phyloP scores from a whole-genome alignment of 1,140 invertebrate species.

The Achatina immaculata region DNA sequence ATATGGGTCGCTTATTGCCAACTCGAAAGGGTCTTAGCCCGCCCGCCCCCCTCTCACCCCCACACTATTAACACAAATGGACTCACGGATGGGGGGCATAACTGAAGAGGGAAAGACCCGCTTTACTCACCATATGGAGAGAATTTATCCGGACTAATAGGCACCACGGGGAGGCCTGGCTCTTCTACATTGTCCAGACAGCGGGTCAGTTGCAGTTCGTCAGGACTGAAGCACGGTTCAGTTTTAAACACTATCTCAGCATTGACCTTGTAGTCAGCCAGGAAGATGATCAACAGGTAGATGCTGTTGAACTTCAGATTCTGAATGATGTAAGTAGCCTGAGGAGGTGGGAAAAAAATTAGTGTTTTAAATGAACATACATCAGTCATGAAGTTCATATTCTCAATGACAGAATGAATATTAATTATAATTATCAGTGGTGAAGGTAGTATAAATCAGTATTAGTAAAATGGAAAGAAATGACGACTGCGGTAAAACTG shows the following conservation, averaged over 20 bases:
- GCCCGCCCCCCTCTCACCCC: too few species aligned
- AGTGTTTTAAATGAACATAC: too few species aligned
- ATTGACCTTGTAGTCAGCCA: neutral
- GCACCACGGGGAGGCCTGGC: neutral
- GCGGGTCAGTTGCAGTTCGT: neutral
- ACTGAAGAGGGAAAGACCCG: too few species aligned
- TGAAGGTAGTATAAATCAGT: too few species aligned
- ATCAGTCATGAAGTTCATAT: neutral
- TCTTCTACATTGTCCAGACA: conserved; percentile 28
- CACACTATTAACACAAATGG: too few species aligned
- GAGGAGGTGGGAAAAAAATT: neutral
- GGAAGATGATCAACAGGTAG: conserved; percentile 13
- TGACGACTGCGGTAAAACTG: too few species aligned
- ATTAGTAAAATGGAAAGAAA: too few species aligned
- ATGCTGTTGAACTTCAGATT: conserved; percentile 31
- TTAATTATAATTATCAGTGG: too few species aligned
- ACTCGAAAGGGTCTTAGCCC: too few species aligned
- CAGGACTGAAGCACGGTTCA: conserved; percentile 1
- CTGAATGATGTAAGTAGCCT: conserved; percentile 15
- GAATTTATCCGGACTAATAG: neutral
- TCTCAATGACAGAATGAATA: neutral
- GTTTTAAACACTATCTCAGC: conserved; percentile 31
- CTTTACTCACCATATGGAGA: too few species aligned
- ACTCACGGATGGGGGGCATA: too few species aligned
- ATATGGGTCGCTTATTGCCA: too few species aligned